A percentile compares a stretch with the other conserved stretches of the same genome.
Evolutionary conservation across 2,113 vertebrate genomes (phyloP).

Genomic region (Grallaria varia): DNA sequence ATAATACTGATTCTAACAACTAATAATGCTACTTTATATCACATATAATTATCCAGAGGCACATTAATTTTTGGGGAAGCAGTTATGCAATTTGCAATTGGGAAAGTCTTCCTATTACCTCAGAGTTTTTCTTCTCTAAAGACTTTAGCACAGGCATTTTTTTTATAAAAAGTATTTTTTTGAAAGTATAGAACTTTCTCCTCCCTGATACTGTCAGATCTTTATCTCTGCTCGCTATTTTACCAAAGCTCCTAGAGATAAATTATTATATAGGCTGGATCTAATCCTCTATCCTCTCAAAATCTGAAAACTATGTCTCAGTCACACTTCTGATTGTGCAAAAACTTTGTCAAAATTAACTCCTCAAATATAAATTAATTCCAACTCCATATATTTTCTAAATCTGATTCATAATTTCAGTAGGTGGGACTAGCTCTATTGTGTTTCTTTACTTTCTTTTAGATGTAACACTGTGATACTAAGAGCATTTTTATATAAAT

Average conservation of each 20-base stretch:
- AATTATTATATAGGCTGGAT: not conserved
- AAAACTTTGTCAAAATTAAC: not conserved
- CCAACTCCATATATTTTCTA: not conserved
- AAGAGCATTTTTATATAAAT: not conserved
- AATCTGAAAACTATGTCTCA: not conserved
- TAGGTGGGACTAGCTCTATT: not conserved
- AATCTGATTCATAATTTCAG: not conserved
- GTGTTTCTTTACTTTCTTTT: not conserved
- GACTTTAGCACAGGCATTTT: not conserved
- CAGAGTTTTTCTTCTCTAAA: not conserved
- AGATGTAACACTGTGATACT: not conserved
- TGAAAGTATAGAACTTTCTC: not conserved
- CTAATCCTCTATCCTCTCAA: not conserved
- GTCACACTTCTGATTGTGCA: not conserved
- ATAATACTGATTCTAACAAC: not conserved
- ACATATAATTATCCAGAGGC: not conserved
- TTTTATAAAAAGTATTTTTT: not conserved
- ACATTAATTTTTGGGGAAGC: not conserved
- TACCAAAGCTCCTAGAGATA: not conserved
- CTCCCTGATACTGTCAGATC: not conserved
- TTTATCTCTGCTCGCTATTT: not conserved
- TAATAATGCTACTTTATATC: not conserved
- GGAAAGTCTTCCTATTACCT: not conserved
- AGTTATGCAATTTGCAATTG: not conserved
- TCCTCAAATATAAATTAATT: not conserved